Evolutionary conservation across 2,113 vertebrate genomes (phyloP).

Genomic region (Neodon shergylaensis): DNA sequence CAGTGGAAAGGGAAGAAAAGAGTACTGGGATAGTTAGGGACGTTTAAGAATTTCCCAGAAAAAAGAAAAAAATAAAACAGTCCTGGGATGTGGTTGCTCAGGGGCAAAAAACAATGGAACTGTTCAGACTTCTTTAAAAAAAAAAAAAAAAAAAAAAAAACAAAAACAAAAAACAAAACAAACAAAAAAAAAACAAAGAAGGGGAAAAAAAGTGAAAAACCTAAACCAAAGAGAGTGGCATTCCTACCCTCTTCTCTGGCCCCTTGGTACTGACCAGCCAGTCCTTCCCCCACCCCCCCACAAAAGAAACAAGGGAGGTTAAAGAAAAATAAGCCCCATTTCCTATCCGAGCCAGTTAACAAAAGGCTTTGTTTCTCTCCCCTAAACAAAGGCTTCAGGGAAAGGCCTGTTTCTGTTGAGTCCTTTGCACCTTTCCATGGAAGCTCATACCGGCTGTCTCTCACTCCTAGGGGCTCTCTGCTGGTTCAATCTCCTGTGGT

Average conservation of each 20-base stretch:
- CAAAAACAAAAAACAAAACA: too few relatives aligned
- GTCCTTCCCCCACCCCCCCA: background rate
- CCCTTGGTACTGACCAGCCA: conserved; percentile 53
- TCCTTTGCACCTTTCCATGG: conserved; percentile 53
- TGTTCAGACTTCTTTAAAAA: conserved; percentile 48
- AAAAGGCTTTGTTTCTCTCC: conserved; percentile 38
- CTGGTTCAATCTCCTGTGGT: conserved; percentile 41
- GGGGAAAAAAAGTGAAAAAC: conserved; percentile 43
- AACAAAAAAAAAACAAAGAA: background rate
- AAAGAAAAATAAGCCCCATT: conserved; percentile 69
- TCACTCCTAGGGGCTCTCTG: conserved; percentile 41
- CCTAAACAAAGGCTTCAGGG: conserved; percentile 15
- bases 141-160: background rate
- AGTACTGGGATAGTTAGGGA: conserved; percentile 29
- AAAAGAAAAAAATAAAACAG: conserved; percentile 53
- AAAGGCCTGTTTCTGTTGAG: conserved; percentile 61
- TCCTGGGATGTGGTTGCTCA: background rate
- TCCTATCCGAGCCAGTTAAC: conserved; percentile 68
- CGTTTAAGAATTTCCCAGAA: conserved; percentile 59
- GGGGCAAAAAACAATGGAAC: conserved; percentile 15
- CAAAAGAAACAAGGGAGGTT: conserved; percentile 67
- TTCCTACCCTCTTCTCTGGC: conserved; percentile 41
- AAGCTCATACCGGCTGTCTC: background rate
- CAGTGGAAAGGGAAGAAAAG: conserved; percentile 46
- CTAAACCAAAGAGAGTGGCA: conserved; percentile 66